These are phyloP conservation scores for Psix sp. DNA, from an alignment of 1,140 invertebrate genomes.

Conservation along the genomic window DNA sequence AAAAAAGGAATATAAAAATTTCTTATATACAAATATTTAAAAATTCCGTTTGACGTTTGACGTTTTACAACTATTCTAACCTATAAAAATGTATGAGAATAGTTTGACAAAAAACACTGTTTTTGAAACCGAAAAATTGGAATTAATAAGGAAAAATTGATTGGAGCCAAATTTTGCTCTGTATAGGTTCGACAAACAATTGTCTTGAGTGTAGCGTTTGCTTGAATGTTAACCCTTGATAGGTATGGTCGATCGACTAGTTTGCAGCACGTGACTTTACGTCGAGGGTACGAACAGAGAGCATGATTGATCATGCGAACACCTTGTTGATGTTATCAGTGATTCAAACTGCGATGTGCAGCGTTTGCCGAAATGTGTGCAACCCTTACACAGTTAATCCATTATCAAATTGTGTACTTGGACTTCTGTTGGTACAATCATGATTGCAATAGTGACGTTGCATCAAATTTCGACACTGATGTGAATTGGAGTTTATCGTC, in stretches of 20 bases:
- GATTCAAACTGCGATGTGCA: conserved; percentile 62
- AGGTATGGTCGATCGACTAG: conserved; percentile 46
- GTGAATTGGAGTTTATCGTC: conserved; percentile 35
- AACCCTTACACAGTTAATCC: conserved; percentile 70
- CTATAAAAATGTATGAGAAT: too few relatives aligned
- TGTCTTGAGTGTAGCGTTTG: conserved; percentile 57
- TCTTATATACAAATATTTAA: too few relatives aligned
- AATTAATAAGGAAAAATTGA: neutral
- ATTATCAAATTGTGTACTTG: conserved; percentile 73
- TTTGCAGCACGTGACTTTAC: conserved; percentile 52
- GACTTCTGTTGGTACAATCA: conserved; percentile 64
- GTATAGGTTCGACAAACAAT: conserved; percentile 46
- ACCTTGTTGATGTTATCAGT: conserved; percentile 67
- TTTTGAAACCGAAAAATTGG: too few relatives aligned
- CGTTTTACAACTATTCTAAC: too few relatives aligned
- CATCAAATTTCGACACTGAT: conserved; percentile 38
- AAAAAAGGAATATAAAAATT: too few relatives aligned
- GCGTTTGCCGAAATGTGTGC: conserved; percentile 63
- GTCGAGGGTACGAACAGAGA: conserved; percentile 53
- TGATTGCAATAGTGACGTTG: conserved; percentile 56
- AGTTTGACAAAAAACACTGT: too few relatives aligned
- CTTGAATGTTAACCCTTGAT: conserved; percentile 58
- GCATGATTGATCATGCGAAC: conserved; percentile 71
- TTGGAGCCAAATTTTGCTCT: too few relatives aligned
- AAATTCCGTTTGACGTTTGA: too few relatives aligned